Evolutionary conservation across 2,113 vertebrate species (phyloP).

Genomic region (Gobiocypris rarus): DNA sequence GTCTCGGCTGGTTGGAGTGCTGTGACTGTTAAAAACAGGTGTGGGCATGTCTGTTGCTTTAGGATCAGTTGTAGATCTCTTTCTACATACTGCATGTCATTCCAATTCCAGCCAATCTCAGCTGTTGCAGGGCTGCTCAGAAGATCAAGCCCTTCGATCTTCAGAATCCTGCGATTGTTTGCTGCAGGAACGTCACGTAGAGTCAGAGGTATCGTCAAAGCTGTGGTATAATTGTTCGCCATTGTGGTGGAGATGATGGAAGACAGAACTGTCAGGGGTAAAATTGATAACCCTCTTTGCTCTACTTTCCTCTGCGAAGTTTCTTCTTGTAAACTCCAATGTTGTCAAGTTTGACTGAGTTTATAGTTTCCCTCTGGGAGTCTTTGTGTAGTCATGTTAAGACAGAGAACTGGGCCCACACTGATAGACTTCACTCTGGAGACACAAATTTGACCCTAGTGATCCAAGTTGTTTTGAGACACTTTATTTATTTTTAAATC

Average conservation of each 20-base stretch:
- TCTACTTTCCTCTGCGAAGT: background rate
- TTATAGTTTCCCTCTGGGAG: conserved; percentile 22
- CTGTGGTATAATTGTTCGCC: background rate
- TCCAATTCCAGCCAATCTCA: conserved; percentile 55
- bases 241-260: background rate
- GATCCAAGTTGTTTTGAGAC: background rate
- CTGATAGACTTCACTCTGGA: conserved; percentile 19
- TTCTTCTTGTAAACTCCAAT: background rate
- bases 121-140: conserved; percentile 42
- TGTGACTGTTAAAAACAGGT: conserved; percentile 55
- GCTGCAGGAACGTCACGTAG: conserved; percentile 32
- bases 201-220: background rate
- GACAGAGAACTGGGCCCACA: conserved; percentile 18
- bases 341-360: conserved; percentile 1
- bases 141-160: conserved; percentile 34
- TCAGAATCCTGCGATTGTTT: conserved; percentile 39
- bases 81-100: conserved; percentile 42
- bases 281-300: conserved; percentile 3
- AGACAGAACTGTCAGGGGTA: background rate
- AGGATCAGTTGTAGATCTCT: conserved; percentile 52
- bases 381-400: conserved; percentile 25
- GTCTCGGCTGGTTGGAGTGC: conserved; percentile 53
- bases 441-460: background rate
- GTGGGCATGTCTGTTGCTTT: conserved; percentile 50
- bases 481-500: background rate